These are phyloP conservation scores for Lanius ludovicianus DNA, from an alignment of 2,113 vertebrate genomes.

Conservation along the genomic window DNA sequence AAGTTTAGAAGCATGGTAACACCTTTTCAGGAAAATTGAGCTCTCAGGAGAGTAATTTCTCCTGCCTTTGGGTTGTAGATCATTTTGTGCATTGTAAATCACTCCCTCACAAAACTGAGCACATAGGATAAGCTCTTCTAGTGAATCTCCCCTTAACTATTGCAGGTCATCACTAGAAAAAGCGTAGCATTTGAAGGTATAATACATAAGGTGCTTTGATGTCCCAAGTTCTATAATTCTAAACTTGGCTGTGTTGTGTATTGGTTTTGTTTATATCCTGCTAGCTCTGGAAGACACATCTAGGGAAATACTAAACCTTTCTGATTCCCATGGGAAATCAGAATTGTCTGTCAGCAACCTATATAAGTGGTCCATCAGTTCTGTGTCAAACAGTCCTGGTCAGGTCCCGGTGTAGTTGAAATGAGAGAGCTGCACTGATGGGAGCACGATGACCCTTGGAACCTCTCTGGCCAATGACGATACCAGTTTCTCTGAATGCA, in stretches of 20 bases:
- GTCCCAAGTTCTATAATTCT: neutral
- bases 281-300: neutral
- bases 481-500: neutral
- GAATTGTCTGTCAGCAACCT: neutral
- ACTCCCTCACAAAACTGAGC: neutral
- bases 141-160: neutral
- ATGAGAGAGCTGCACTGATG: neutral
- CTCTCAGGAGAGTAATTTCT: neutral
- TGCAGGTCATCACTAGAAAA: neutral
- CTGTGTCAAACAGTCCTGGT: neutral
- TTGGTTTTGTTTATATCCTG: neutral
- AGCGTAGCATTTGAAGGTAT: neutral
- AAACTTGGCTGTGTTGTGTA: neutral
- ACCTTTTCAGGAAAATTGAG: neutral
- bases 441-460: neutral
- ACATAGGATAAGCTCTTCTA: neutral
- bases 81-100: neutral
- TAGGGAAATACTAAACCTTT: neutral
- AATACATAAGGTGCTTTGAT: neutral
- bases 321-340: neutral
- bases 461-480: neutral
- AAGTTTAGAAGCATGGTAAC: neutral
- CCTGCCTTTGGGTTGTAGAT: neutral
- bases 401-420: neutral
- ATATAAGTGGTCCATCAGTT: neutral